Evolutionary conservation across 2,113 vertebrate species (phyloP).

Genomic region (Scalopus aquaticus): DNA sequence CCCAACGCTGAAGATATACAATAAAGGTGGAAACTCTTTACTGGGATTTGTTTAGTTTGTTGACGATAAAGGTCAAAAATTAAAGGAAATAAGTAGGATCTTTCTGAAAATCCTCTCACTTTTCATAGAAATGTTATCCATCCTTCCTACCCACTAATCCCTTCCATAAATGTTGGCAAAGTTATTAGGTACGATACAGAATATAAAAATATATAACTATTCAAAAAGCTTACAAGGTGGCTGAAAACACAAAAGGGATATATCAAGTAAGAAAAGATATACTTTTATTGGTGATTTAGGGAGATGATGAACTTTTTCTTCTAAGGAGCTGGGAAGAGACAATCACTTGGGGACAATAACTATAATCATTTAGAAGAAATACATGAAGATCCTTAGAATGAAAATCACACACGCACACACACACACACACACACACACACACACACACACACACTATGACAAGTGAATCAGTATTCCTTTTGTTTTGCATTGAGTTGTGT

Average conservation of each 20-base stretch:
- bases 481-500: neutral
- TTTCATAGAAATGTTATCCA: neutral
- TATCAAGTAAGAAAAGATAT: neutral
- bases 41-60: neutral
- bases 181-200: neutral
- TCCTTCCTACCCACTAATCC: neutral
- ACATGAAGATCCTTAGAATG: neutral
- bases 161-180: slow-evolving; percentile 1
- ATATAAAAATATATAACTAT: neutral
- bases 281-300: slow-evolving; percentile 21
- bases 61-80: slow-evolving; percentile 22
- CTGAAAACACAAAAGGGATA: neutral
- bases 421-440: neutral
- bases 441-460: neutral
- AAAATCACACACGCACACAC: neutral
- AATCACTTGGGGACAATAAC: neutral
- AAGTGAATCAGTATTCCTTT: neutral
- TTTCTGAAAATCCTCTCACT: slow-evolving; percentile 7
- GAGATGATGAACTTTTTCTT: neutral
- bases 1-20: neutral
- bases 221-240: neutral
- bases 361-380: neutral
- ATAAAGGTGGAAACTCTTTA: neutral
- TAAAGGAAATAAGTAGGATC: neutral
- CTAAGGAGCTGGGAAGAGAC: neutral